Evolutionary conservation across 37 sponge, comb jelly and placozoan genomes (phyloP).

Genomic region (Dysidea cf. avara): DNA sequence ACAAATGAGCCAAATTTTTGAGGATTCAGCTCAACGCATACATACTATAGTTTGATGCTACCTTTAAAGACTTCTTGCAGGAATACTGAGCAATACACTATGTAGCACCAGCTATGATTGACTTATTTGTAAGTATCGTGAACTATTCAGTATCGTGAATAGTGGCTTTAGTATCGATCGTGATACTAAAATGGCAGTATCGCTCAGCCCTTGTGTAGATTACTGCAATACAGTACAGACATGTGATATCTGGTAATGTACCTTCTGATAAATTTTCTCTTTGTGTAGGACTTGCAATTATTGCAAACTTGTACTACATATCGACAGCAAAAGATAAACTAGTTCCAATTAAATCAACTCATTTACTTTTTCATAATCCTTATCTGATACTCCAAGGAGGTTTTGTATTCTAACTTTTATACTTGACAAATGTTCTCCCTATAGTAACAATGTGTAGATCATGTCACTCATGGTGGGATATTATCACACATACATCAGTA

Average conservation of each 20-base stretch:
- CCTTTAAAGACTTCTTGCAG: no score
- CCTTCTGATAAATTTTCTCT: constrained; percentile 60
- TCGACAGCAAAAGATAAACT: not conserved
- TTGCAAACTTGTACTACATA: constrained; percentile 75
- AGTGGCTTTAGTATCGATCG: no score
- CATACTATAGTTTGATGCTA: no score
- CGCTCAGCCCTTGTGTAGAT: no score
- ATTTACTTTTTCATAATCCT: constrained; percentile 87
- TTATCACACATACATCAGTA: constrained; percentile 58
- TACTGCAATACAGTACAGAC: not conserved
- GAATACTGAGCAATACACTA: no score
- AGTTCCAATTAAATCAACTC: not conserved
- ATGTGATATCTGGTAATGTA: constrained; percentile 4
- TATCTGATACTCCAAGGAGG: constrained; percentile 72
- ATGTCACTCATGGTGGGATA: not conserved
- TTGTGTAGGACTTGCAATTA: constrained; percentile 45
- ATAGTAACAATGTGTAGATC: not conserved
- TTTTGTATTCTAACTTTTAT: constrained; percentile 50
- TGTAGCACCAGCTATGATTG: no score
- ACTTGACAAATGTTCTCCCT: constrained; percentile 73
- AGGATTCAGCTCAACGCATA: no score
- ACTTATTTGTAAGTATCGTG: no score
- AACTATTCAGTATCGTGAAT: no score
- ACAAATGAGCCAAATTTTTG: no score
- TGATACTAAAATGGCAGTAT: no score